phyloP scores from a whole-genome alignment of 2,113 vertebrate genomes.

The Trogon melanurus region DNA sequence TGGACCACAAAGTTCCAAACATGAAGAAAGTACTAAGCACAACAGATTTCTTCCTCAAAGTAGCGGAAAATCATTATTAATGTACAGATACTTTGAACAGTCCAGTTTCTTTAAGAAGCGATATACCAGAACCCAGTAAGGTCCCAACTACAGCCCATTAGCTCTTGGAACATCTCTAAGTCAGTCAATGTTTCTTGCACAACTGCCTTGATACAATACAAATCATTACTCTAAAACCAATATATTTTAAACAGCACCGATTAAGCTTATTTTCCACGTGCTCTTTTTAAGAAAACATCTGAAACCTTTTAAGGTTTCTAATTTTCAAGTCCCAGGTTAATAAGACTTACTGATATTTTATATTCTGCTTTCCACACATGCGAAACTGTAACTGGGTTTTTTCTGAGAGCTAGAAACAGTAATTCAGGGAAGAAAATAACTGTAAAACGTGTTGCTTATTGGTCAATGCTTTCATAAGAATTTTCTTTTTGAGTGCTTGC shows the following conservation, averaged over 20 bases:
- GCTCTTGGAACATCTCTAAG: neutral
- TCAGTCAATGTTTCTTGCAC: neutral
- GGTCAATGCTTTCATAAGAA: neutral
- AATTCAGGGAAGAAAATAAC: neutral
- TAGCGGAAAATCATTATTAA: neutral
- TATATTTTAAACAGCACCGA: neutral
- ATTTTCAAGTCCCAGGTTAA: neutral
- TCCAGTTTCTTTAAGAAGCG: neutral
- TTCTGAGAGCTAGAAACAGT: neutral
- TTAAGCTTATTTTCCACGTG: neutral
- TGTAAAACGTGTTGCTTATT: neutral
- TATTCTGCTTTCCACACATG: neutral
- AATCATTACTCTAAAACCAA: neutral
- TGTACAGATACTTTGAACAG: fast-evolving
- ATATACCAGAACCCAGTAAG: neutral
- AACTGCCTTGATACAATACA: neutral
- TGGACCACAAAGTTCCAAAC: neutral
- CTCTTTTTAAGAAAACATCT: neutral
- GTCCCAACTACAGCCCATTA: neutral
- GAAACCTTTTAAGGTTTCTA: neutral
- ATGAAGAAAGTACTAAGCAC: neutral
- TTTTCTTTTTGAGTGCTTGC: neutral
- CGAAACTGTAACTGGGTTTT: neutral
- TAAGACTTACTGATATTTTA: neutral
- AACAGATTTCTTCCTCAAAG: neutral